phyloP scores from a whole-genome alignment of 2,113 vertebrate species.

The Neotoma lepida region DNA sequence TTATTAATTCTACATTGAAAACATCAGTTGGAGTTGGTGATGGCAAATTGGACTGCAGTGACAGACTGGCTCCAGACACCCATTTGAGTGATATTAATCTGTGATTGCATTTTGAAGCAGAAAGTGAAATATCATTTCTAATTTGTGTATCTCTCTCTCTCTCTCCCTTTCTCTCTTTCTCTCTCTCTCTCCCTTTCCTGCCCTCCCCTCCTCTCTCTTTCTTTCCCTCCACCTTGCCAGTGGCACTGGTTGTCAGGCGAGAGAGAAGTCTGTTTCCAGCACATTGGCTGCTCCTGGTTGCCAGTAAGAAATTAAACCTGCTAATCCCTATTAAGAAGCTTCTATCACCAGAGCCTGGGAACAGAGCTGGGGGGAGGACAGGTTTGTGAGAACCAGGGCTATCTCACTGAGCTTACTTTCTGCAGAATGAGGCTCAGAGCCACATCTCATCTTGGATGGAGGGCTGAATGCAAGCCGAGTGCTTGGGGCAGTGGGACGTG shows the following conservation, averaged over 20 bases:
- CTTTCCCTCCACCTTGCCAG: background rate
- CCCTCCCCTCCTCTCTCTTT: too few relatives aligned
- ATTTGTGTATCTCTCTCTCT: background rate
- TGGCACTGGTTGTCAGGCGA: background rate
- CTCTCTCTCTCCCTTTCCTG: accelerated
- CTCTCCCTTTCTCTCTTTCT: accelerated
- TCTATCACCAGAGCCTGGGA: background rate
- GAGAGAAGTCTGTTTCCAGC: slow-evolving; percentile 32
- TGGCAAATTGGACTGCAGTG: slow-evolving; percentile 33
- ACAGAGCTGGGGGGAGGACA: background rate
- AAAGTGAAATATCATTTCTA: slow-evolving; percentile 34
- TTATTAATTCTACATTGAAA: background rate
- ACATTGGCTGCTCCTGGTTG: background rate
- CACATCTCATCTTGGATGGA: background rate
- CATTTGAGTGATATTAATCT: slow-evolving; percentile 12
- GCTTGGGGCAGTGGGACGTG: background rate
- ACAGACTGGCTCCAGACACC: slow-evolving; percentile 36
- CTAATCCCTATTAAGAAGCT: slow-evolving; percentile 50
- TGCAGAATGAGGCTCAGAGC: background rate
- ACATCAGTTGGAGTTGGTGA: slow-evolving; percentile 42
- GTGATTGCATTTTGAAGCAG: slow-evolving; percentile 1
- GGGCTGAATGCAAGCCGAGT: background rate
- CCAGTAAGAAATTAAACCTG: slow-evolving; percentile 47
- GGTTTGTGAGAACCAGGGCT: background rate
- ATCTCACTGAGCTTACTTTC: background rate